Conservation (phyloP, 2,797 vertebrate species). For the Coranthus polyacanthus region DNA sequence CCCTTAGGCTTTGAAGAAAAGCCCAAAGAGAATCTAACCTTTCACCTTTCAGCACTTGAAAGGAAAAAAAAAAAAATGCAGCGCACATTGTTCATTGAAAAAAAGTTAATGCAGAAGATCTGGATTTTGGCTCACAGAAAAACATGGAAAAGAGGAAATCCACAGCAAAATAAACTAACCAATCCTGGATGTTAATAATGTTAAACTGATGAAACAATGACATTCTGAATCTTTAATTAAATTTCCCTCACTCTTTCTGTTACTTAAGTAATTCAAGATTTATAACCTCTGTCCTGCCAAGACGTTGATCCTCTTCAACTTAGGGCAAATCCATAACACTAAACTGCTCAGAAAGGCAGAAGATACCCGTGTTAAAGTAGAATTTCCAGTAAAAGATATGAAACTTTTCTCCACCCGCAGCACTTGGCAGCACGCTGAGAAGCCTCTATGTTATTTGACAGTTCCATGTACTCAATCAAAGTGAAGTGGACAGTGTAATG, state of each 20-base stretch:
- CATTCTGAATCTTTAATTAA: slow-evolving; percentile 31
- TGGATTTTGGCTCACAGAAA: background rate
- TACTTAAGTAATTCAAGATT: slow-evolving; percentile 50
- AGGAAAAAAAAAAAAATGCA: slow-evolving; percentile 20
- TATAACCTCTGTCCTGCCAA: slow-evolving; percentile 37
- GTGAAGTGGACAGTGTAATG: slow-evolving; percentile 56
- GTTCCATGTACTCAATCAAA: slow-evolving; percentile 54
- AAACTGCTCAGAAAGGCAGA: slow-evolving; percentile 12
- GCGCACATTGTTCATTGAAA: no score
- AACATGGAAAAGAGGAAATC: no score
- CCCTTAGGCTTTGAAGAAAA: slow-evolving; percentile 24
- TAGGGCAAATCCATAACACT: slow-evolving; percentile 29
- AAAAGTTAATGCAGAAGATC: slow-evolving; percentile 3
- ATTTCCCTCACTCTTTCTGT: slow-evolving; percentile 24
- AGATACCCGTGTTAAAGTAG: slow-evolving; percentile 20
- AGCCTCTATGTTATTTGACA: slow-evolving; percentile 54
- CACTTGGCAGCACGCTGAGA: slow-evolving; percentile 42
- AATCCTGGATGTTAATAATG: background rate
- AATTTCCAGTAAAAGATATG: slow-evolving; percentile 35
- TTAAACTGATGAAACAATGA: slow-evolving; percentile 32
- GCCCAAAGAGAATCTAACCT: slow-evolving; percentile 28
- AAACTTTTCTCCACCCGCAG: slow-evolving; percentile 27
- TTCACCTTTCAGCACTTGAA: slow-evolving; percentile 24
- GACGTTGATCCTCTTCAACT: slow-evolving; percentile 51
- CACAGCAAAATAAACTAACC: no score